These are phyloP conservation scores for Microcebus lehilahytsara DNA, from an alignment of 2,113 vertebrate species.

Conservation along the genomic window DNA sequence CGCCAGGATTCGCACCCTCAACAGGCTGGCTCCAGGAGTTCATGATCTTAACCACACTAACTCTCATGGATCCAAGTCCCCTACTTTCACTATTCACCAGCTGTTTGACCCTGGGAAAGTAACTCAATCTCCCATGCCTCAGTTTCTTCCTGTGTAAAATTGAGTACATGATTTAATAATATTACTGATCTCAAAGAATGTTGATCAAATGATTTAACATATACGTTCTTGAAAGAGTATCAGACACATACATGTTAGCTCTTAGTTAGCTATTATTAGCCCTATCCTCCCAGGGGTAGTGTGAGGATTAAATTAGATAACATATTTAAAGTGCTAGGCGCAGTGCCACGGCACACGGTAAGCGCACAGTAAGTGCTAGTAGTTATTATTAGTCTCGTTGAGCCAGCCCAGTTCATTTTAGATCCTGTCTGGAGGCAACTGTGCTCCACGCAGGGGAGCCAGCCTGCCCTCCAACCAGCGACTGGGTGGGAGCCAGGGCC, in stretches of 20 bases:
- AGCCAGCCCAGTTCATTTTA: constrained; percentile 72
- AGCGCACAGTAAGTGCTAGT: not conserved
- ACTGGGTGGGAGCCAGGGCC: constrained; percentile 40
- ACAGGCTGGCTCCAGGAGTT: not conserved
- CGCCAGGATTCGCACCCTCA: not conserved
- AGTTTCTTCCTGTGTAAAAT: not conserved
- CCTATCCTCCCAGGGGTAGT: not conserved
- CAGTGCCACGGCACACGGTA: not conserved
- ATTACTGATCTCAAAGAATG: not conserved
- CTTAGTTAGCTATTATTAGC: not conserved
- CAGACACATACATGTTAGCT: not conserved
- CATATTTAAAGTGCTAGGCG: constrained; percentile 54
- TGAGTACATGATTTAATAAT: not conserved
- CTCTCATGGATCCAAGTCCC: not conserved
- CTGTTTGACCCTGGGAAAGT: not conserved
- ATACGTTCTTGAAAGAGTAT: not conserved
- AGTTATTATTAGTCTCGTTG: constrained; percentile 67
- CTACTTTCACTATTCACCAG: not conserved
- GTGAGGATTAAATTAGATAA: constrained; percentile 50
- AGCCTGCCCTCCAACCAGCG: not conserved
- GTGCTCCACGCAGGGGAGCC: not conserved
- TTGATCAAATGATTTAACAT: not conserved
- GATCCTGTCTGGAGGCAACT: constrained; percentile 64
- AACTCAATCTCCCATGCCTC: not conserved
- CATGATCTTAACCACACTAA: not conserved